Base-by-base conservation (phyloP, 2,113 vertebrate genomes). In the Colius striatus region DNA sequence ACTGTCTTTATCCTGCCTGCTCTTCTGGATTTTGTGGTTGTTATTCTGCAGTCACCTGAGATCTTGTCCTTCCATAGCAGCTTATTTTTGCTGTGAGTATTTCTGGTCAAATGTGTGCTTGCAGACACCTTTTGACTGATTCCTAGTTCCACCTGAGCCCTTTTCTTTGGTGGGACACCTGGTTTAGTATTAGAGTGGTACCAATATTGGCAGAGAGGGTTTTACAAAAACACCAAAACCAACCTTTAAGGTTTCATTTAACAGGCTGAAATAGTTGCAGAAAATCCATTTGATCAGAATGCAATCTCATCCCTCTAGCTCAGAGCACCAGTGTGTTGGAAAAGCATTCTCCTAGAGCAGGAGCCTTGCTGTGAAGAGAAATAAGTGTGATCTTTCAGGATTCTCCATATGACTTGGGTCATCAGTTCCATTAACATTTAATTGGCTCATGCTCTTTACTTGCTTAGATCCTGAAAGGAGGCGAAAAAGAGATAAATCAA, bases 351-450 rank as follows among this genome's bases (percentile, higher is more conserved):
- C 30, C 84, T 62, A 2, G 6, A 89, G 58, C 45, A 70, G 51
- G 36, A 79, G 7, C 73, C 55, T 65, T 22, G 4, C 57, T 74
- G 53, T 20, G 79, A 62, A 47, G 41, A 73, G 51, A 83, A 89
- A 32, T 29, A 17, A 61, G 50, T 32, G 4, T 16, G 36, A 23
- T 34, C 92, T 53, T 60, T 71, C 19, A 25, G 60, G 72, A 63
- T 85, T 54, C 51, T 67, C 25, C 74, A 1, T 70, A 29, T 67
- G 88, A 25, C 34, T 87, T 79, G 53, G 83, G 78, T 58, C 61
- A 77, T 60, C 91, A 92, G 89, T 84, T 50, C 58, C 66, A 76
- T 93, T 91, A 94, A 87, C 32, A 48, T 89, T 96, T 88, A 90
- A 90, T 90, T 26, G 66, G 29, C 41, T 92, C 79, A 50, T 2